phyloP scores from a whole-genome alignment of 1,140 invertebrate species.

The Coelopa frigida region DNA sequence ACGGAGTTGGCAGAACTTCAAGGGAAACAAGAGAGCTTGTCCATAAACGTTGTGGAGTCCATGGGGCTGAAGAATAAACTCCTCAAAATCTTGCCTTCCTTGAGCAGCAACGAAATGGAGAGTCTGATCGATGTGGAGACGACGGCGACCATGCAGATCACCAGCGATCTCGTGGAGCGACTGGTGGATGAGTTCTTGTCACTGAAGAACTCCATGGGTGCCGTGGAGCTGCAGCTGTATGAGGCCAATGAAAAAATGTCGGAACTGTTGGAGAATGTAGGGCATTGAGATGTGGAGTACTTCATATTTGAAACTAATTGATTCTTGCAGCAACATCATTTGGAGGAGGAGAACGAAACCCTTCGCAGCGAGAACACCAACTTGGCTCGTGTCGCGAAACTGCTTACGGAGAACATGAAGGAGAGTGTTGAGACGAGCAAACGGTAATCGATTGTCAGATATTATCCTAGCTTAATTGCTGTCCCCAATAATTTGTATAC shows the following conservation, averaged over 20 bases:
- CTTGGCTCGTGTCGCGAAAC: constrained; percentile 38
- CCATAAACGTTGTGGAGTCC: constrained; percentile 16
- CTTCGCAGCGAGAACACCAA: constrained; percentile 38
- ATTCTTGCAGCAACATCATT: constrained; percentile 17
- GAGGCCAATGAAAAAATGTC: constrained; percentile 44
- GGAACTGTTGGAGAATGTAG: constrained; percentile 39
- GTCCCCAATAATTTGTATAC: background rate
- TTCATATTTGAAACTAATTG: too few relatives aligned
- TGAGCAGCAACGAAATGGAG: constrained; percentile 26
- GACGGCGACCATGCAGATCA: constrained; percentile 21
- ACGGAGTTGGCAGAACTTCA: constrained; percentile 30
- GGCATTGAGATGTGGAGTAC: too few relatives aligned
- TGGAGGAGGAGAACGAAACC: constrained; percentile 40
- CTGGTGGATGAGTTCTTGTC: constrained; percentile 34
- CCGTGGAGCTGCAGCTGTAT: constrained; percentile 40
- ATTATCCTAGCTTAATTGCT: background rate
- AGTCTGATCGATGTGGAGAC: constrained; percentile 31
- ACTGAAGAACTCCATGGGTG: constrained; percentile 31
- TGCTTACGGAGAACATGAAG: constrained; percentile 43
- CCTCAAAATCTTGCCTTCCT: constrained; percentile 29
- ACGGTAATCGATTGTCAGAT: constrained; percentile 12
- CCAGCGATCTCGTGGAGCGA: constrained; percentile 28
- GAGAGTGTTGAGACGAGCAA: constrained; percentile 32
- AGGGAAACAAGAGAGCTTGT: constrained; percentile 23
- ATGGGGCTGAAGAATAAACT: constrained; percentile 32